Evolutionary conservation across 2,113 vertebrate species (phyloP), one percentile per base, ranked within the genome.

Genomic region (Sterrhoptilus dennistouni): DNA sequence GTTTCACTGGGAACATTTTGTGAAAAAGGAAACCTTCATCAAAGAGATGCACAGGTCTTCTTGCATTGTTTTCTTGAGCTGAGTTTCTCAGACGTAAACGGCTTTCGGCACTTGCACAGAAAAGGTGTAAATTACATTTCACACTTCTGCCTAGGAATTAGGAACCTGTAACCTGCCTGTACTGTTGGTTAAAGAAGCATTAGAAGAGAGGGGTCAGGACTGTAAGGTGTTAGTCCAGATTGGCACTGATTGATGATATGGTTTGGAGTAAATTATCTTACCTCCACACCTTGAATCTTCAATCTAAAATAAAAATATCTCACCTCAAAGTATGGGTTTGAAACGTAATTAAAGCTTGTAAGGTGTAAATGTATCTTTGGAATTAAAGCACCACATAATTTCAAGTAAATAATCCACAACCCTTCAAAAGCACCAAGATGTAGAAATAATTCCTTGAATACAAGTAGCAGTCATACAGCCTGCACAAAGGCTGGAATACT

Each of bases 61-160:
- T 52, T 87, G 59, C 59, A 88, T 86, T 91, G 85, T 91, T 92
- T 83, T 78, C 75, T 72, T 80, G 42, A 90, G 61, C 54, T 52
- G 84, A 80, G 49, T 75, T 94, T 90, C 76, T 90, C 92, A 78
- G 65, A 68, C 31, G 38, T 87, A 90, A 92, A 75, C 0, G 1
- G 70, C 79, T 80, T 68, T 88, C 2, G 0, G 31, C 66, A 70
- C 50, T 94, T 65, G 23, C 42, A 56, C 68, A 83, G 68, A 44
- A 68, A 69, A 96, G 76, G 82, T 96, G 96, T 74, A 94, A 96
- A 97, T 96, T 96, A 45, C 88, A 68, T 96, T 95, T 96, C 92
- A 78, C 95, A 75, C 86, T 90, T 93, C 68, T 83, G 35, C 71
- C 64, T 74, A 66, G 47, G 79, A 83, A 85, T 9, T 63, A 40